Base-by-base conservation (phyloP, 1,140 invertebrate species). In the Caenorhabditis inopinata region DNA sequence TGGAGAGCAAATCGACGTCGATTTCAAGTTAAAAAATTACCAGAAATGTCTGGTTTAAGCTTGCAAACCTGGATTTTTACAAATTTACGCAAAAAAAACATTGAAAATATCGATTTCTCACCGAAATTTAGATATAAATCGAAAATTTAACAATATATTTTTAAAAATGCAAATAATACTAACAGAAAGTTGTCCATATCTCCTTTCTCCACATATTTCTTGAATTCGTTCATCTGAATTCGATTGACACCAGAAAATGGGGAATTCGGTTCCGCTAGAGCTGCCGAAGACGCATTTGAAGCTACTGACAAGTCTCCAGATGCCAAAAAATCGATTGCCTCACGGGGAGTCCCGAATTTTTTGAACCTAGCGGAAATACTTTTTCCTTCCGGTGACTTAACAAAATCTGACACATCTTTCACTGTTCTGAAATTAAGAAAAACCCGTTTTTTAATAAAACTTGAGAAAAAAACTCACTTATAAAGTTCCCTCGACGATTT, bases 141-240 rank as follows among this genome's bases (percentile, higher is more conserved):
- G 38, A 42, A 14, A 42, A 42, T 42, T 42, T 42, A 42, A 7
- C 38, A 7, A 42, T 14, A 7, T 42, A 16, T 58, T 32, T 32
- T 32, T 21, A 25, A 32, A 32, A 58, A 58, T 32, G 23, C 12
- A 7, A 5, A 42, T 14, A 42, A 42, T 42, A n/a, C 58, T 38
- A 9, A 68, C 58, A 68, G 38, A 38, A 68, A 68, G 21, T 68
- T 68, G n/a, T 68, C 32, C 58, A 68, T 16, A 38, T 68, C 58
- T 5, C 58, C 58, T 21, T 68, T 68, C 7, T 68, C 58, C 58
- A 68, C 58, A 68, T 68, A 68, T 68, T 68, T 68, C 32, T 68
- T 68, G 32, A 68, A 42, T 21, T 68, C 58, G n/a, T 68, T 68
- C 58, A 68, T 68, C 32, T 68, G 58, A 38, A 68, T 68, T 7